Base-by-base conservation (phyloP, 1,140 invertebrate species). In the Trichogramma pretiosum region DNA sequence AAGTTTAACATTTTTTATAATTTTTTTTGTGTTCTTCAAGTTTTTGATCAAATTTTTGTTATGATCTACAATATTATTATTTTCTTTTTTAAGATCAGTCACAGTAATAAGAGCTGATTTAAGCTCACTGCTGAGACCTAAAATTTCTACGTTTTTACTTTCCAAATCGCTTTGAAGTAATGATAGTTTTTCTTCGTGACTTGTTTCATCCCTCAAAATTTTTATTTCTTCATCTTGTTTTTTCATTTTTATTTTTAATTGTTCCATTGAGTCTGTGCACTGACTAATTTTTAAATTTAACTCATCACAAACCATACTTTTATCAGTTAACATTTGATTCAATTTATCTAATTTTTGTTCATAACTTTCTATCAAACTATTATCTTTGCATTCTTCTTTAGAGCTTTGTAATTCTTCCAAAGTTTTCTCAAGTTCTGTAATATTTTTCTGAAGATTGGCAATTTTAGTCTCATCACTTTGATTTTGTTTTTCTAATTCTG, bases 371-470 rank as follows among this genome's bases (percentile, higher is more conserved):
- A 43, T 37, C 7, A 46, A 5, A 4, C 74, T 50, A 56, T 72
- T 41, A 65, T 38, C 64, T 56, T 56, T 78, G n/a, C n/a, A n/a
- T n/a, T n/a, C n/a, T n/a, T n/a, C n/a, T n/a, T n/a, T n/a, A n/a
- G n/a, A n/a, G n/a, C n/a, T n/a, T n/a, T n/a, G n/a, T n/a, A n/a
- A n/a, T 64, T 60, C 76, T 57, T 55, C 72, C 56, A 57, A 74
- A 2, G 37, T 68, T n/a, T 76, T 65, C 46, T 69, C 61, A 58
- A 62, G 60, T 39, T 75, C 52, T 44, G 62, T 65, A 50, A 76
- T 65, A 56, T 67, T 65, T 13, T 70, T n/a, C n/a, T n/a, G n/a
- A n/a, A n/a, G n/a, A n/a, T n/a, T n/a, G n/a, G n/a, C 63, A 49
- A 67, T 67, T 55, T 42, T 7, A 16, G 5, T 22, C 51, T 8